A percentile compares a stretch with the other conserved stretches of the same genome.
phyloP scores from a whole-genome alignment of 1,140 invertebrate species.

The Liolophura sinensis region DNA sequence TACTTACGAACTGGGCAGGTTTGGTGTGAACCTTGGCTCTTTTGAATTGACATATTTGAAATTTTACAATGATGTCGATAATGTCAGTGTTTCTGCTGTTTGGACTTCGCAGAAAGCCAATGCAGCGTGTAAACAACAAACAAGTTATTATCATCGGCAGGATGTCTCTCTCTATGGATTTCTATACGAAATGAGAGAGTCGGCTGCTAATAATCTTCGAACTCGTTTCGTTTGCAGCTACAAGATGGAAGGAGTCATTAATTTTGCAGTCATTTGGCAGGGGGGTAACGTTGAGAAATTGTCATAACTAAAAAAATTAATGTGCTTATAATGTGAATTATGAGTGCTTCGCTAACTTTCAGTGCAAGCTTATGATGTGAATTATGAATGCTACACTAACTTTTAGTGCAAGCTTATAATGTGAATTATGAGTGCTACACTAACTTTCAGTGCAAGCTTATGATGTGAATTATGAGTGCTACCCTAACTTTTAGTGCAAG shows the following conservation, averaged over 20 bases:
- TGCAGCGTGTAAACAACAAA: no score
- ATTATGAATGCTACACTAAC: no score
- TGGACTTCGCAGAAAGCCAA: constrained; percentile 16
- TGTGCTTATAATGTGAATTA: no score
- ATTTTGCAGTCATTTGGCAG: constrained; percentile 33
- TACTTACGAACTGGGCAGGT: constrained; percentile 25
- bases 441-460: no score
- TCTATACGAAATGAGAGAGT: constrained; percentile 30
- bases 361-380: no score
- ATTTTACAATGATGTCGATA: constrained; percentile 22
- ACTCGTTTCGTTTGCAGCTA: constrained; percentile 27
- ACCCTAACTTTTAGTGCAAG: no score
- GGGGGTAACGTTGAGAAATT: no score
- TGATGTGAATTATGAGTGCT: no score
- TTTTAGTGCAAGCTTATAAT: no score
- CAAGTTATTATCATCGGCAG: constrained; percentile 28
- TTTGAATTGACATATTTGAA: constrained; percentile 23
- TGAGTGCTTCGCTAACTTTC: no score
- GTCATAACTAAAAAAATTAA: no score
- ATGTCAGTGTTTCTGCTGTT: constrained; percentile 24
- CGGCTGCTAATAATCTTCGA: constrained; percentile 18
- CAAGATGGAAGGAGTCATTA: constrained; percentile 24
- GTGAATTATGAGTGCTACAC: no score
- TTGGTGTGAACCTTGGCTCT: constrained; percentile 7
- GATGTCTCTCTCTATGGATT: constrained; percentile 32